Evolutionary conservation across 35 echinoderm and acorn worm genomes (phyloP), one percentile per base, ranked within the genome.

Genomic region (Apostichopus californicus): DNA sequence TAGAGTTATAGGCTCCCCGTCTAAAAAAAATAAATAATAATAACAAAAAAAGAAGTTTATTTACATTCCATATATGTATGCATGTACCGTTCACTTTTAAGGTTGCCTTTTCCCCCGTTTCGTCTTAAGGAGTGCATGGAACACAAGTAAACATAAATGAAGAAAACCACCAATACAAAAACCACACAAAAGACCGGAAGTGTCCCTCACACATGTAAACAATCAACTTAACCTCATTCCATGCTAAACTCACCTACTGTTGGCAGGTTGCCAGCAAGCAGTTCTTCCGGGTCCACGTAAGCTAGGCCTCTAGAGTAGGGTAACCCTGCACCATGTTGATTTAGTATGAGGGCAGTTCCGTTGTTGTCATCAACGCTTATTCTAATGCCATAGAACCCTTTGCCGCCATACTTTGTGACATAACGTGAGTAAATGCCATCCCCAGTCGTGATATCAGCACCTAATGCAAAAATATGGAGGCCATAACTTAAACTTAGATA

Each of bases 401-500:
- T 0, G 5, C 54, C 78, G 1, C 11, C 78, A 13, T 12, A 81
- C 78, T 46, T 81, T 4, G 78, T 81, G 9, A 81, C 28, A 55
- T 54, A 81, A 28, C 78, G 78, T 17, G 78, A 81, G 54, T 81
- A 81, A 52, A 81, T 81, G 6, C 78, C 78, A 52, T 81, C 78
- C 1, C 78, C 26, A 23, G 26, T 81, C 1, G 78, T 81, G 25
- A 81, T 52, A 81, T 81, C 78, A 6, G 78, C 78, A 81, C 78
- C 78, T 81, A 46, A 1, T 46, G 9, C 9, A 4, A 81, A 4
- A 25, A 18, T 18, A 75, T 0, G 63, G 64, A 18, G 64, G 15
- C 18, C 71, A 75, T n/a, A 61, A 61, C 14, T 75, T 18, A 75
- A 13, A 68, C 64, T 68, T 17, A 68, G 10, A 75, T 75, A 75